Conservation (phyloP, 2,888 invertebrate species). For the Nasonovia ribisnigri region DNA sequence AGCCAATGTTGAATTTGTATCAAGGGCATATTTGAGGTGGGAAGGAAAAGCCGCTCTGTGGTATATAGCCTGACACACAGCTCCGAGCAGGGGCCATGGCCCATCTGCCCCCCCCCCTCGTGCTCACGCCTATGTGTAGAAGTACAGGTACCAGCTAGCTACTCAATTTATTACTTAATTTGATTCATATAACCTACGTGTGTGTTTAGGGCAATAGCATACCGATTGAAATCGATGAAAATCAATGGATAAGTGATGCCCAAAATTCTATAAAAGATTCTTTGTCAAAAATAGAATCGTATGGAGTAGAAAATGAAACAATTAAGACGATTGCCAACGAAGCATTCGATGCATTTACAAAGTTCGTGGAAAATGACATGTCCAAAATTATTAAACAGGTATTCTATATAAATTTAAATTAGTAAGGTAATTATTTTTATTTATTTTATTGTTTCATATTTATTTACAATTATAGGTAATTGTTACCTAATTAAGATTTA, state of each 20-base stretch:
- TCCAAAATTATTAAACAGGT: slow-evolving; percentile 24
- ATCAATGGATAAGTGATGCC: neutral
- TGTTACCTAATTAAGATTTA: neutral
- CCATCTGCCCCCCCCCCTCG: no score
- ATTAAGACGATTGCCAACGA: neutral
- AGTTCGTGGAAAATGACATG: neutral
- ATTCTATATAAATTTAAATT: neutral
- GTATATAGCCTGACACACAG: no score
- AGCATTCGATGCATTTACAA: slow-evolving; percentile 16
- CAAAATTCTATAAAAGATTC: slow-evolving; percentile 13
- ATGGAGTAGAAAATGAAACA: slow-evolving; percentile 2
- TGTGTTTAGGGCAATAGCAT: neutral
- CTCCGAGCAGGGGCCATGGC: no score
- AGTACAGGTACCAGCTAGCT: neutral
- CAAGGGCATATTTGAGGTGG: no score
- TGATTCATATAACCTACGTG: neutral
- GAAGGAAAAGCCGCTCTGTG: no score
- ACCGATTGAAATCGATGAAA: neutral
- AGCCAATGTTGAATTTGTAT: no score
- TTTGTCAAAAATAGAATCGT: neutral
- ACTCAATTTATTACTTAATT: neutral
- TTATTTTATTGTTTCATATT: neutral
- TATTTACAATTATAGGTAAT: neutral
- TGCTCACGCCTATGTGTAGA: no score
- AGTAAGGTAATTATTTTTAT: neutral